A percentile compares a stretch with the other conserved stretches of the same genome.
Conservation (phyloP, 1,140 invertebrate genomes). For the Carposina sasakii region DNA sequence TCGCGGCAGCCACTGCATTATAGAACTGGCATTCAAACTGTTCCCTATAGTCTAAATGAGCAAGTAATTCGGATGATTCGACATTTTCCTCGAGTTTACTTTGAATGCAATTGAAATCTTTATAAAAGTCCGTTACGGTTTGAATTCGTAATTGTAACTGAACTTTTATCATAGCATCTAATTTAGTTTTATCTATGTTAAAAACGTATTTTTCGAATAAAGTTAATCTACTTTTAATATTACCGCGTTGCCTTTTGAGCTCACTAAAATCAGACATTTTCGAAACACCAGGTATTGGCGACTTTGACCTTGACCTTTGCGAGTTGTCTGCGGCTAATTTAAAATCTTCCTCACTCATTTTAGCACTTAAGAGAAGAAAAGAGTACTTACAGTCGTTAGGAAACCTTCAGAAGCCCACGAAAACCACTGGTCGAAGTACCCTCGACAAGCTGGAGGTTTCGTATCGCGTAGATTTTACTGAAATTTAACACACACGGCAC, state of each 20-base stretch:
- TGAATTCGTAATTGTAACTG: slow-evolving; percentile 1
- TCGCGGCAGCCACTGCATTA: background rate
- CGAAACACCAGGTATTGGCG: too few relatives aligned
- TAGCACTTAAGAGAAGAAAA: too few relatives aligned
- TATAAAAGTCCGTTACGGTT: background rate
- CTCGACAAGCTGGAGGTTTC: too few relatives aligned
- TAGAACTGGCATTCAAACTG: background rate
- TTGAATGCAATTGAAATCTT: background rate
- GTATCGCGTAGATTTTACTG: too few relatives aligned
- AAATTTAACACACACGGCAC: too few relatives aligned
- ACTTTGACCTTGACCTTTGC: too few relatives aligned
- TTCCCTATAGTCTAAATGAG: background rate
- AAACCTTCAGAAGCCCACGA: too few relatives aligned
- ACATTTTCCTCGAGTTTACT: background rate
- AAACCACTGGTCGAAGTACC: too few relatives aligned
- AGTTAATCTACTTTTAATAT: background rate
- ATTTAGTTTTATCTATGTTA: background rate
- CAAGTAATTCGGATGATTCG: background rate
- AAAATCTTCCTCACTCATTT: too few relatives aligned
- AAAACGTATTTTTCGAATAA: background rate
- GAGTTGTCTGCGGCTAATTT: too few relatives aligned
- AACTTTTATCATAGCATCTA: background rate
- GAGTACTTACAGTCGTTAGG: too few relatives aligned
- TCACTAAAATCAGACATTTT: too few relatives aligned
- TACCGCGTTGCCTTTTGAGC: background rate